A percentile compares a stretch with the other conserved stretches of the same genome.
phyloP scores from a whole-genome alignment of 2,888 invertebrate species.

The Seira sanloemensis region DNA sequence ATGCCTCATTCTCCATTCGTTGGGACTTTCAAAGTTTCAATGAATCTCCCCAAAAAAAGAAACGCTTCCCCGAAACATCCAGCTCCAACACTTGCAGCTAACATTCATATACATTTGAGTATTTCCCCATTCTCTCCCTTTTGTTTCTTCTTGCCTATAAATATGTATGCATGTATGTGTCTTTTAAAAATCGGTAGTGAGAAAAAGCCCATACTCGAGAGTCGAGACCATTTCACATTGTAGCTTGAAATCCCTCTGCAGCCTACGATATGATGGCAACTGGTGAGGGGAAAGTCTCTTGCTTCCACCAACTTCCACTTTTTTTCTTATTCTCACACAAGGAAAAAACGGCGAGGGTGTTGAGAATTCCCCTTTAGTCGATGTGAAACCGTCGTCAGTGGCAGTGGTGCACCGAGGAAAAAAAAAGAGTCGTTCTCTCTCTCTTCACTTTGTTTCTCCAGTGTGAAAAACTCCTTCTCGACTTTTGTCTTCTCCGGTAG shows the following conservation, averaged over 20 bases:
- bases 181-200: conserved; percentile 8
- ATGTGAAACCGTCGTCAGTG: conserved; percentile 34
- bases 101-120: too few relatives aligned
- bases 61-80: not conserved
- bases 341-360: conserved; percentile 30
- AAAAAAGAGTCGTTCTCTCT: not conserved
- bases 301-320: not conserved
- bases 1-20: not conserved
- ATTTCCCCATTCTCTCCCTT: too few relatives aligned
- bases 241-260: not conserved
- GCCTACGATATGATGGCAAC: conserved; percentile 9
- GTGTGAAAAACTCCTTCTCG: not conserved
- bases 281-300: not conserved
- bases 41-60: not conserved
- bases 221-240: conserved; percentile 14
- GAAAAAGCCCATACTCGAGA: not conserved
- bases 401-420: not conserved
- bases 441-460: not conserved
- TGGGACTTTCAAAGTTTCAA: not conserved
- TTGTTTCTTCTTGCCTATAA: too few relatives aligned
- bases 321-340: too few relatives aligned
- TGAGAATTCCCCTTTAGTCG: conserved; percentile 28
- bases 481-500: not conserved
- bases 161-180: too few relatives aligned
- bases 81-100: too few relatives aligned